Percentiles rank a stretch among this genome's conserved stretches.
phyloP scores from a whole-genome alignment of 2,888 invertebrate genomes.

The Stenodera caucasica region DNA sequence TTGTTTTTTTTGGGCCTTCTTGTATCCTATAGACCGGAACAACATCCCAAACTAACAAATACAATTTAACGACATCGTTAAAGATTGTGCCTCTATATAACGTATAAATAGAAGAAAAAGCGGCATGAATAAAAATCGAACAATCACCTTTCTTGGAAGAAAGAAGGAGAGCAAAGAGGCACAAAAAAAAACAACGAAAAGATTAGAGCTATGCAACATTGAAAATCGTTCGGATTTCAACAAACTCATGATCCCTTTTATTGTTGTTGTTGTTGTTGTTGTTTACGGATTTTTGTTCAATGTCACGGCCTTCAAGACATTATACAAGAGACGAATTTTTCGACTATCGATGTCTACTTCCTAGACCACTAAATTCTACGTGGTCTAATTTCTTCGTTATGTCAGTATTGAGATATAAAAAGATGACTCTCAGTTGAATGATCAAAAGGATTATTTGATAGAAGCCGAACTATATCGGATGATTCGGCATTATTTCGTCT shows the following conservation, averaged over 20 bases:
- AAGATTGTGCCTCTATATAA: slow-evolving; percentile 23
- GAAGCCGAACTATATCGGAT: slow-evolving; percentile 28
- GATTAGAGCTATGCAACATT: slow-evolving; percentile 37
- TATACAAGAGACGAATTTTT: neutral
- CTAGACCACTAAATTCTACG: neutral
- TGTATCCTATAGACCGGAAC: slow-evolving; percentile 41
- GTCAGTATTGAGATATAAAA: slow-evolving; percentile 24
- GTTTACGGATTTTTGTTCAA: slow-evolving; percentile 6
- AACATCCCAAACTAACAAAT: slow-evolving; percentile 48
- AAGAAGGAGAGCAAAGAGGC: neutral
- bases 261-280: slow-evolving; percentile 10
- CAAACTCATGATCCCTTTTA: slow-evolving; percentile 47
- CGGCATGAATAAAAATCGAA: slow-evolving; percentile 31
- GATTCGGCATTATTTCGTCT: too few species aligned
- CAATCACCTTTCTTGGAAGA: slow-evolving; percentile 36
- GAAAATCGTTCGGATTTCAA: slow-evolving; percentile 47
- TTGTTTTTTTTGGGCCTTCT: neutral
- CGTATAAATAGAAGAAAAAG: slow-evolving; percentile 21
- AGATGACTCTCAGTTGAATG: slow-evolving; percentile 24
- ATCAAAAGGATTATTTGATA: slow-evolving; percentile 25
- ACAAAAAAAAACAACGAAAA: slow-evolving; percentile 19
- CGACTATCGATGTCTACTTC: neutral
- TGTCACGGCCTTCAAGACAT: slow-evolving; percentile 6
- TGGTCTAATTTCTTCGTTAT: slow-evolving; percentile 10
- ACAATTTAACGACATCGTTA: slow-evolving; percentile 47